phyloP scores from a whole-genome alignment of 2,113 vertebrate genomes.

The Corythornis vintsioides region DNA sequence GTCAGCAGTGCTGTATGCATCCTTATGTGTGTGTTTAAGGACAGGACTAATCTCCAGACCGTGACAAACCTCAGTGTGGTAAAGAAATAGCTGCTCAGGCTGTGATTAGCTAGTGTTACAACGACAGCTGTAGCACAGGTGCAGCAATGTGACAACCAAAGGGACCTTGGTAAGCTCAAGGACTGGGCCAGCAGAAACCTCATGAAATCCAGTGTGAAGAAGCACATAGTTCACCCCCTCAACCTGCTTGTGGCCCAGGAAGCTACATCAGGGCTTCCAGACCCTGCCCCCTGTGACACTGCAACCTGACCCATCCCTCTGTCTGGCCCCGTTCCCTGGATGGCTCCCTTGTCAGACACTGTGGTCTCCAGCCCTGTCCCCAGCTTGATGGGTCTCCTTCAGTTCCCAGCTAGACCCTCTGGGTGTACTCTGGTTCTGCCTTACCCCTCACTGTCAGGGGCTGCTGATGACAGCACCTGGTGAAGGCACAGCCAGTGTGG shows the following conservation, averaged over 20 bases:
- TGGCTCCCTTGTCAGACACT: fast-evolving
- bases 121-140: background rate
- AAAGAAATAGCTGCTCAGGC: background rate
- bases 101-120: background rate
- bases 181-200: background rate
- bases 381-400: background rate
- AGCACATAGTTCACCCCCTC: background rate
- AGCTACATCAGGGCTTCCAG: background rate
- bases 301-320: background rate
- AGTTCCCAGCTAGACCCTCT: background rate
- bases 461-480: fast-evolving
- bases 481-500: fast-evolving
- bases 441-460: background rate
- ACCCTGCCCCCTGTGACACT: fast-evolving
- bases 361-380: background rate
- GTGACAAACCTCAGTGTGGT: background rate
- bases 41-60: background rate
- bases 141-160: background rate
- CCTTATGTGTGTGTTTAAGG: background rate
- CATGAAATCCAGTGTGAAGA: background rate
- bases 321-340: background rate
- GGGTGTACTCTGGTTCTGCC: background rate
- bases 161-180: background rate
- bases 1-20: background rate
- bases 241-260: background rate